Conservation (phyloP, 2,113 vertebrate species). For the Oryzias javanicus region DNA sequence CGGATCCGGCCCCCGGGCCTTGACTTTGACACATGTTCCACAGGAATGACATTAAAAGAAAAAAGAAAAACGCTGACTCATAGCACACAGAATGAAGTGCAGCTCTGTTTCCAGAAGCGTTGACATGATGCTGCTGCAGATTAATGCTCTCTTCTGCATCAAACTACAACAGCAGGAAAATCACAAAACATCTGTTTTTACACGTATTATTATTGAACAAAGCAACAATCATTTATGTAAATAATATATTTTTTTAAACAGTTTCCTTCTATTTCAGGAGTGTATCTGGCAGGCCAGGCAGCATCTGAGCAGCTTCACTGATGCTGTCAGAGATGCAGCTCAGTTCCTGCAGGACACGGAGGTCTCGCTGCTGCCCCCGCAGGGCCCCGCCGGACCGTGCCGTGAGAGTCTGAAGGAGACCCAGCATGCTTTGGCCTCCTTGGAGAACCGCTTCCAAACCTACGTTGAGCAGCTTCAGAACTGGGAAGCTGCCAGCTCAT, state of each 20-base stretch:
- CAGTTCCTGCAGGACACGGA: constrained; percentile 68
- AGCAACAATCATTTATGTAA: background rate
- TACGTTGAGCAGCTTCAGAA: constrained; percentile 70
- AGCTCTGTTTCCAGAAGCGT: too few species aligned
- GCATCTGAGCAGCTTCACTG: constrained; percentile 65
- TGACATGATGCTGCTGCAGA: too few species aligned
- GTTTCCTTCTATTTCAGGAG: constrained; percentile 65
- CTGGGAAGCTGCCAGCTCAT: constrained; percentile 59
- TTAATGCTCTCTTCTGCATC: too few species aligned
- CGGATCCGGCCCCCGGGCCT: too few species aligned
- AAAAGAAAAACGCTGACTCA: too few species aligned
- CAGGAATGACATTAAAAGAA: too few species aligned
- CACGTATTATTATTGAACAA: background rate
- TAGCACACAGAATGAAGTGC: too few species aligned
- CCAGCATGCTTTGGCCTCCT: constrained; percentile 37
- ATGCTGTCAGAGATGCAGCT: constrained; percentile 54
- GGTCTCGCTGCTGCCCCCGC: constrained; percentile 45
- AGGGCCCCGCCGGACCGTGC: constrained; percentile 60
- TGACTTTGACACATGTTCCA: too few species aligned
- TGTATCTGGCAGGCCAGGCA: constrained; percentile 68
- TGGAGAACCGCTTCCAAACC: constrained; percentile 75
- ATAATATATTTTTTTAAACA: too few species aligned
- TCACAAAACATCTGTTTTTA: too few species aligned
- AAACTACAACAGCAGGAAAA: too few species aligned
- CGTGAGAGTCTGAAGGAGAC: constrained; percentile 46